phyloP scores from a whole-genome alignment of 2,888 invertebrate species.

The Phlogophora meticulosa region DNA sequence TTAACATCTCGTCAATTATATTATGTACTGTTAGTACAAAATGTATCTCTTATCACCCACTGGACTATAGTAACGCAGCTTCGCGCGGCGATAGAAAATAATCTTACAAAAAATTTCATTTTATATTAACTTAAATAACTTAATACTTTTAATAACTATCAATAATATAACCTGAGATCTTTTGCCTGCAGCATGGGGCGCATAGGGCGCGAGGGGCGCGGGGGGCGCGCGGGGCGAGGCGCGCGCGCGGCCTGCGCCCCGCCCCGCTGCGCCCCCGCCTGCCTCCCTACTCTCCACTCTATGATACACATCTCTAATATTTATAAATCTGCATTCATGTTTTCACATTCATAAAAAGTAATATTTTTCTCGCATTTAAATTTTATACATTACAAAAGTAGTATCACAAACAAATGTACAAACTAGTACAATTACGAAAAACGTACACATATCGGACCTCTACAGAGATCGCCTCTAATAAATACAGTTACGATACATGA shows the following conservation, averaged over 20 bases:
- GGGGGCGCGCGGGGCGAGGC: slow-evolving; percentile 67
- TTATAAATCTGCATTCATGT: slow-evolving; percentile 84
- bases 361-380: slow-evolving; percentile 85
- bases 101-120: slow-evolving; percentile 90
- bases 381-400: slow-evolving; percentile 91
- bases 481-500: slow-evolving; percentile 88
- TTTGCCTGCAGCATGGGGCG: slow-evolving; percentile 79
- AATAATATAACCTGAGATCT: slow-evolving; percentile 91
- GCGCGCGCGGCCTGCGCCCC: slow-evolving; percentile 60
- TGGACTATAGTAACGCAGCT: slow-evolving; percentile 79
- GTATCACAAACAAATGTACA: slow-evolving; percentile 92
- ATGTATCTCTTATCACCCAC: slow-evolving; percentile 76
- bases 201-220: slow-evolving; percentile 67
- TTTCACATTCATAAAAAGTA: slow-evolving; percentile 88
- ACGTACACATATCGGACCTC: slow-evolving; percentile 83
- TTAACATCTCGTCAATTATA: slow-evolving; percentile 76
- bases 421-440: slow-evolving; percentile 90
- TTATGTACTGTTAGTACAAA: slow-evolving; percentile 82
- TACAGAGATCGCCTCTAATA: slow-evolving; percentile 86
- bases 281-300: slow-evolving; percentile 79
- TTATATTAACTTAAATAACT: slow-evolving; percentile 91
- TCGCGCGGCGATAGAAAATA: slow-evolving; percentile 84
- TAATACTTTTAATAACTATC: slow-evolving; percentile 90
- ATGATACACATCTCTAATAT: slow-evolving; percentile 79
- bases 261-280: slow-evolving; percentile 72